Percentiles rank a stretch among this genome's conserved stretches.
These are phyloP conservation scores for Argyresthia albistria DNA, from an alignment of 2,888 invertebrate genomes.

Conservation along the genomic window DNA sequence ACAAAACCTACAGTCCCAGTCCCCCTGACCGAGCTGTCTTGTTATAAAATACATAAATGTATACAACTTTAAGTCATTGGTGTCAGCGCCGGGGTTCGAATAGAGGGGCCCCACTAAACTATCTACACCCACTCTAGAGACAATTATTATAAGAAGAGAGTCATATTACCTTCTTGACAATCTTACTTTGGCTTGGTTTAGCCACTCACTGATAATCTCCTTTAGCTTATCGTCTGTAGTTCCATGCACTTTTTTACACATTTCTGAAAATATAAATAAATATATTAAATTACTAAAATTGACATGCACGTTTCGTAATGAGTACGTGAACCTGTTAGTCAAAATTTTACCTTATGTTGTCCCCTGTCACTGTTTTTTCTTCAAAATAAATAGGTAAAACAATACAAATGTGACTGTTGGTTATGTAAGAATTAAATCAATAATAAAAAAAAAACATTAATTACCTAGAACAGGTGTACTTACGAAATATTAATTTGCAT, in stretches of 20 bases:
- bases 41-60: neutral
- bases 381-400: no score
- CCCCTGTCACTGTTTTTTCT: no score
- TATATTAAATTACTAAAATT: neutral
- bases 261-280: slow-evolving; percentile 1
- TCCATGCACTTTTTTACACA: neutral
- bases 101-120: neutral
- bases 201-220: slow-evolving; percentile 7
- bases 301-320: neutral
- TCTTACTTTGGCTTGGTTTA: slow-evolving; percentile 5
- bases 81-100: neutral
- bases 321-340: neutral
- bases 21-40: neutral
- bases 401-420: neutral
- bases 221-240: slow-evolving; percentile 2
- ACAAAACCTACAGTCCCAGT: neutral
- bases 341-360: neutral
- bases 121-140: neutral
- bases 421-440: neutral
- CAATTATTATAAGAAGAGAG: neutral
- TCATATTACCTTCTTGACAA: slow-evolving; percentile 7
- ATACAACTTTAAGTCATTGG: neutral
- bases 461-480: neutral
- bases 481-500: slow-evolving; percentile 3
- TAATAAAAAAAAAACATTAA: neutral